Conservation (phyloP, 2,797 vertebrate genomes). For the Sebastolobus alascanus region DNA sequence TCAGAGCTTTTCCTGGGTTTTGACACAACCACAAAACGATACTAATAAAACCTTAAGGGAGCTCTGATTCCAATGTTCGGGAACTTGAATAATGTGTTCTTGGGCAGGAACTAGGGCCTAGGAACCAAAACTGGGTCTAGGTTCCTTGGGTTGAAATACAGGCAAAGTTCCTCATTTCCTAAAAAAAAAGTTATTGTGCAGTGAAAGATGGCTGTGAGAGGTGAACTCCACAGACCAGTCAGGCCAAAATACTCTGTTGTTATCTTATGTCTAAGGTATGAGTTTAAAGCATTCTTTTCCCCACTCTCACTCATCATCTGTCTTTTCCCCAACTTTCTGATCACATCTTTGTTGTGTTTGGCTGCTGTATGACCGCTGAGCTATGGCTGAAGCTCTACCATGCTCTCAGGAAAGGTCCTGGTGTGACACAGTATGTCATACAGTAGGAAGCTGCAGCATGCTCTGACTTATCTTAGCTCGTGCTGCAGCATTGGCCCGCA, state of each 20-base stretch:
- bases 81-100: not conserved
- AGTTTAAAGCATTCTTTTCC: constrained; percentile 36
- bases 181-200: not conserved
- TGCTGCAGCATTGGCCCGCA: not conserved
- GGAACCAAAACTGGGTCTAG: not conserved
- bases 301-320: constrained; percentile 33
- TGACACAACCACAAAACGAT: not conserved
- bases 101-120: not conserved
- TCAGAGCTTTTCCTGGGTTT: not conserved
- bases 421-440: not conserved
- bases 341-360: constrained; percentile 32
- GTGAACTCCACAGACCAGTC: not conserved
- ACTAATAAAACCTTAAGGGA: not conserved
- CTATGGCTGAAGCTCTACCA: constrained; percentile 5
- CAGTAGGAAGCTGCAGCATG: not conserved
- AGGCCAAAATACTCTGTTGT: constrained; percentile 1
- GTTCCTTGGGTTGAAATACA: not conserved
- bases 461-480: not conserved
- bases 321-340: constrained; percentile 18
- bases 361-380: constrained; percentile 24
- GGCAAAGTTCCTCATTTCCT: not conserved
- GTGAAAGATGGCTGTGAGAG: not conserved
- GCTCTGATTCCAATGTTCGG: not conserved
- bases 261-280: constrained; percentile 9
- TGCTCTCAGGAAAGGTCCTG: not conserved